These are phyloP conservation scores for Caranx melampygus DNA, from an alignment of 2,113 vertebrate species.

Conservation along the genomic window DNA sequence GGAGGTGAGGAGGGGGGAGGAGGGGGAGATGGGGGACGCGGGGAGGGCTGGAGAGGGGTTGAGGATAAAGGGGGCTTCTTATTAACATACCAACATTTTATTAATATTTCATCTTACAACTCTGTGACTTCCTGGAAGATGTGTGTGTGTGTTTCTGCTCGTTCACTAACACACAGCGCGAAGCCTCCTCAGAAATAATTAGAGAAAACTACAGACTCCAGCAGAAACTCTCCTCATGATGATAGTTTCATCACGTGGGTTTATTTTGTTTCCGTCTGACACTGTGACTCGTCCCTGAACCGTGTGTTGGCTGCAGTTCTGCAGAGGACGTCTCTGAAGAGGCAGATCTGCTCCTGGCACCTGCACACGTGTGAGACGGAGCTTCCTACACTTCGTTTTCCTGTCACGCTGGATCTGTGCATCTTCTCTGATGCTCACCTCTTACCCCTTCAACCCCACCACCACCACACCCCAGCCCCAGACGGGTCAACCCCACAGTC, in stretches of 20 bases:
- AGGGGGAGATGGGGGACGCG: conserved; percentile 25
- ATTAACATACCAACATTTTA: neutral
- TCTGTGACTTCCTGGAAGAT: too few species aligned
- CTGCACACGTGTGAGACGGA: conserved; percentile 22
- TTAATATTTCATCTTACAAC: neutral
- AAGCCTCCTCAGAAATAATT: neutral
- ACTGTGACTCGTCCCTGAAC: neutral
- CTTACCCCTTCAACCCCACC: conserved; percentile 11
- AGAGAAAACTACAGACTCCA: neutral
- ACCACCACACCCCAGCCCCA: conserved; percentile 28
- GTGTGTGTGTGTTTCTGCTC: neutral
- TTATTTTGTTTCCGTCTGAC: conserved; percentile 1
- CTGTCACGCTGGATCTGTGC: neutral
- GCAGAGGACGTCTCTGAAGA: conserved; percentile 17
- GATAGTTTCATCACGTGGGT: neutral
- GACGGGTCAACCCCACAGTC: conserved; percentile 39
- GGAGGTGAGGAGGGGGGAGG: conserved; percentile 34
- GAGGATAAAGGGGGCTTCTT: conserved; percentile 15
- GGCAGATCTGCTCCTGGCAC: conserved; percentile 45
- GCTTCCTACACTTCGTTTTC: conserved; percentile 23
- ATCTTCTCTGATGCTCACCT: conserved; percentile 15
- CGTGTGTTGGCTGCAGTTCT: conserved; percentile 8
- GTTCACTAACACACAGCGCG: too few species aligned
- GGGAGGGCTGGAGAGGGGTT: conserved; percentile 23
- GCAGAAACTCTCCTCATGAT: neutral